Base-by-base conservation (phyloP, 1,140 invertebrate species). In the Drosophila ironensis region DNA sequence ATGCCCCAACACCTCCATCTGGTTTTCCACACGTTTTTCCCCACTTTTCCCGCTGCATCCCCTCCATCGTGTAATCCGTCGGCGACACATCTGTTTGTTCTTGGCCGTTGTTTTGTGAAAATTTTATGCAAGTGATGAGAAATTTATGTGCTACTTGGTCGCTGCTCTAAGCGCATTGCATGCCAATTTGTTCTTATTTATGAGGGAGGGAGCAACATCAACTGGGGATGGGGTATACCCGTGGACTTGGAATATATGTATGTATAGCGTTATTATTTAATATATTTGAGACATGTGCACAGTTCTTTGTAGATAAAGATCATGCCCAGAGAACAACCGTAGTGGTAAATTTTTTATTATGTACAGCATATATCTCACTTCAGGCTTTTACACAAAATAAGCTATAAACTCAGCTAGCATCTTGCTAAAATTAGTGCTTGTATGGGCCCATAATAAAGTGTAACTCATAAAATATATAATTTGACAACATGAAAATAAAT, bases 121-220 rank as follows among this genome's bases (percentile, higher is more conserved):
- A 69, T 81, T 81, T 72, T 72, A 82, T 84, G 77, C 77, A 84
- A 81, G 77, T 81, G 77, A 72, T 84, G 77, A 81, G 72, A 76
- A 81, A 77, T 81, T 81, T 77, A 81, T 81, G 77, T 77, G 59
- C 78, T 82, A 70, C 67, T 67, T 48, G 56, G 45, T 56, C 44
- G 57, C 70, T 48, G 61, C 50, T 74, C 66, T 42, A 74, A 61
- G 78, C 77, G 37, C 66, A 82, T 77, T 82, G 78, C 77, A 82
- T 72, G 77, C 78, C 78, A 81, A 81, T 82, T 81, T 82, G 72
- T 48, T 84, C 42, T 76, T 77, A 84, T 81, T 81, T 81, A 81
- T 76, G 78, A 54, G 61, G 50, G 52, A n/a, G n/a, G n/a, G 59
- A 12, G n/a, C 30, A 11, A 70, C 51, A 63, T 52, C 27, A 57